Percentiles rank a stretch among this genome's conserved stretches.
Conservation (phyloP, 2,797 vertebrate genomes). For the Manis crassicaudata region DNA sequence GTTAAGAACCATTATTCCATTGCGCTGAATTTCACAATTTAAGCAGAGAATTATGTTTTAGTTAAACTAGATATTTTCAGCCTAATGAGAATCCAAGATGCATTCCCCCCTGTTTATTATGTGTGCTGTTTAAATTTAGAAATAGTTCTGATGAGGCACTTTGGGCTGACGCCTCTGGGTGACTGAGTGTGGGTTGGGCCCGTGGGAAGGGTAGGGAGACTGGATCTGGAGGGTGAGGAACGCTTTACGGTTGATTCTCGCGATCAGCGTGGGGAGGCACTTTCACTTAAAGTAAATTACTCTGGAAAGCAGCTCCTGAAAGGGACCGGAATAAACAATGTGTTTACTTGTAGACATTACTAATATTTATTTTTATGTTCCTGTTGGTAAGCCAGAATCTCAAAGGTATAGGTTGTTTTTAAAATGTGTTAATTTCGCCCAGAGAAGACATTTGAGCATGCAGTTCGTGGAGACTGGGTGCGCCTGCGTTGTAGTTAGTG, state of each 20-base stretch:
- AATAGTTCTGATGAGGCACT: not conserved
- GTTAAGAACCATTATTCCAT: conserved; percentile 26
- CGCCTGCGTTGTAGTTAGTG: not conserved
- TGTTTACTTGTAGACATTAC: not conserved
- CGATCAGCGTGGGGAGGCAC: not conserved
- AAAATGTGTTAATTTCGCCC: not conserved
- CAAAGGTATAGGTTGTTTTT: not conserved
- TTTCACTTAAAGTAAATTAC: not conserved
- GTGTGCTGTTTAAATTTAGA: not conserved
- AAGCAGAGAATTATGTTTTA: conserved; percentile 25
- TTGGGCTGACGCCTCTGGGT: not conserved
- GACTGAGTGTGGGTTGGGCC: not conserved
- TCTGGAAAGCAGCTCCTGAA: not conserved
- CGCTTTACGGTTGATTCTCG: not conserved
- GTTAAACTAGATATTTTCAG: conserved; percentile 12
- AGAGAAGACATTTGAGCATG: not conserved
- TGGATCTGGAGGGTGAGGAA: not conserved
- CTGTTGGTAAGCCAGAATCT: not conserved
- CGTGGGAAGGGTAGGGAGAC: accelerated
- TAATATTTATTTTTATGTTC: conserved; percentile 5
- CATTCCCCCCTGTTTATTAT: not conserved
- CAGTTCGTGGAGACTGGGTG: not conserved
- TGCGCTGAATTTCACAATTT: not conserved
- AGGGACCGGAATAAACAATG: not conserved
- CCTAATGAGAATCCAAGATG: not conserved